Percentiles rank a stretch among this genome's conserved stretches.
These are phyloP conservation scores for Discoglossus pictus DNA, from an alignment of 2,797 vertebrate genomes.

Conservation along the genomic window DNA sequence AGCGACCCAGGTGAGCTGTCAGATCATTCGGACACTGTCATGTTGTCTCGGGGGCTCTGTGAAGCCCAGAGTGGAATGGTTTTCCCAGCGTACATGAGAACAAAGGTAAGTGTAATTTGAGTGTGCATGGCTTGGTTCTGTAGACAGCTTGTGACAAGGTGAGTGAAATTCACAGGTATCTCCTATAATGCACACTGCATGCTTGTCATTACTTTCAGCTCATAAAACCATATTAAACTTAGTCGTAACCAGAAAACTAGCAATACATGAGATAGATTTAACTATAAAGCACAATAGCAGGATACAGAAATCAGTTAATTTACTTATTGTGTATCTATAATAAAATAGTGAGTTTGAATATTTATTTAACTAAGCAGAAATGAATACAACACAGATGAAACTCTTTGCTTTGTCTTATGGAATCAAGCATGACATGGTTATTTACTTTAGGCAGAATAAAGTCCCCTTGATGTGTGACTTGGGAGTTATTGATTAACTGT, in stretches of 20 bases:
- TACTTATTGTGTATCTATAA: constrained; percentile 17
- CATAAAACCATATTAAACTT: too few relatives aligned
- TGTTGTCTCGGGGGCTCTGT: constrained; percentile 4
- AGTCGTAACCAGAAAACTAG: too few relatives aligned
- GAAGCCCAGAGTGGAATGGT: not conserved
- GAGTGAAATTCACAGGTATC: accelerated
- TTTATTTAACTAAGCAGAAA: constrained; percentile 27
- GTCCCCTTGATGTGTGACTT: too few relatives aligned
- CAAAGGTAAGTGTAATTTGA: constrained; percentile 52
- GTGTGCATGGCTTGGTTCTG: not conserved
- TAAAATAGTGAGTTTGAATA: constrained; percentile 11
- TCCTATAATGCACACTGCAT: not conserved
- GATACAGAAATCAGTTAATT: constrained; percentile 8
- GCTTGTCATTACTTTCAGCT: too few relatives aligned
- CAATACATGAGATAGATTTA: not conserved
- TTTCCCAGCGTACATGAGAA: accelerated
- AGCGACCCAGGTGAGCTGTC: constrained; percentile 1
- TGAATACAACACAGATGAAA: constrained; percentile 28
- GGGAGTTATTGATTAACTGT: too few relatives aligned
- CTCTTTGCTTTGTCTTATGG: constrained; percentile 11
- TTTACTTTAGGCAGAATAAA: not conserved
- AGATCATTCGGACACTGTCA: constrained; percentile 24
- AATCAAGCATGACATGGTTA: constrained; percentile 17
- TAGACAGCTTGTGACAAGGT: accelerated
- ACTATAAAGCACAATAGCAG: not conserved